These are phyloP conservation scores for Clanis bilineata DNA, from an alignment of 2,888 invertebrate genomes.

Conservation along the genomic window DNA sequence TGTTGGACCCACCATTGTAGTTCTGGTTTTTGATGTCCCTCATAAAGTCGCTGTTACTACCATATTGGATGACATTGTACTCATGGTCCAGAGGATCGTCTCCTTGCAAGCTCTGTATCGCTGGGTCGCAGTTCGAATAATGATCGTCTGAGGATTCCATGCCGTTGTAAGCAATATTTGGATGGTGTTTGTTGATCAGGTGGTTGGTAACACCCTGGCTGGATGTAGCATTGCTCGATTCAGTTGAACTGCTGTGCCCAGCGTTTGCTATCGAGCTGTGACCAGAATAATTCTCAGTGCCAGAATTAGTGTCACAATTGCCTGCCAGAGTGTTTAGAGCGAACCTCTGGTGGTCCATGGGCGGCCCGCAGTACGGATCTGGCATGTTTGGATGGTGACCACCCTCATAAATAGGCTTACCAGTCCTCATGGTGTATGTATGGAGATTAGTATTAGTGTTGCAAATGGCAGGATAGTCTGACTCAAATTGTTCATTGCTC, in stretches of 20 bases:
- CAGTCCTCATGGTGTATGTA: constrained; percentile 90
- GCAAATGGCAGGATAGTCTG: constrained; percentile 92
- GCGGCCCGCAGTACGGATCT: constrained; percentile 70
- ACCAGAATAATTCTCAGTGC: constrained; percentile 84
- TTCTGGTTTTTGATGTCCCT: constrained; percentile 80
- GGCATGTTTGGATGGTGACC: constrained; percentile 69
- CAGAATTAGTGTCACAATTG: constrained; percentile 83
- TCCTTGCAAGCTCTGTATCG: constrained; percentile 74
- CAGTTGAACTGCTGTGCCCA: constrained; percentile 78
- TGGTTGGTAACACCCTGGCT: constrained; percentile 78
- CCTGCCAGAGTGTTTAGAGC: constrained; percentile 80
- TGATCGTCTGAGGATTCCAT: constrained; percentile 79
- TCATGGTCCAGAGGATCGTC: constrained; percentile 78
- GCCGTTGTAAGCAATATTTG: constrained; percentile 70
- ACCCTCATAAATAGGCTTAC: constrained; percentile 89
- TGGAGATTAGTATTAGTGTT: constrained; percentile 92
- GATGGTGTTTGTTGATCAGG: constrained; percentile 74
- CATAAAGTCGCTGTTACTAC: constrained; percentile 75
- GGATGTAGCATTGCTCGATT: constrained; percentile 77
- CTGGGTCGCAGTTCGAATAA: constrained; percentile 78
- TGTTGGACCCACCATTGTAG: constrained; percentile 75
- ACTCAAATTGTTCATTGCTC: constrained; percentile 92
- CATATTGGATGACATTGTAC: constrained; percentile 79
- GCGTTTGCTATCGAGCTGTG: constrained; percentile 82
- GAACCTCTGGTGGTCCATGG: constrained; percentile 72